These are phyloP conservation scores for Zelleria hepariella DNA, from an alignment of 2,888 invertebrate genomes.

Conservation along the genomic window DNA sequence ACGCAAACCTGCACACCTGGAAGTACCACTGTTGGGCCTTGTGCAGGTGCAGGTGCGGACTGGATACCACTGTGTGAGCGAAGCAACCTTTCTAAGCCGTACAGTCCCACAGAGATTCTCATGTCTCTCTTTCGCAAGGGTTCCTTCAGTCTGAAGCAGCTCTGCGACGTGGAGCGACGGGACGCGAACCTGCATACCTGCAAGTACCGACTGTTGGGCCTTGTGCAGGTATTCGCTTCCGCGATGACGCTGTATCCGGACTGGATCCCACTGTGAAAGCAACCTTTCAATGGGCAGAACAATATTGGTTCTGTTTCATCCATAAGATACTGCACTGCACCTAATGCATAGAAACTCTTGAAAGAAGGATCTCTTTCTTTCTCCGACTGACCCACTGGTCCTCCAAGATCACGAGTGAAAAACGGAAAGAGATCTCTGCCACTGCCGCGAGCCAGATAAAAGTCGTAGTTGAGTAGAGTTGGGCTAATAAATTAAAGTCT, in stretches of 20 bases:
- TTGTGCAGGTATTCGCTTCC: conserved; percentile 81
- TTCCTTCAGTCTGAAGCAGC: conserved; percentile 77
- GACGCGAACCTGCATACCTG: conserved; percentile 69
- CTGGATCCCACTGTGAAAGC: conserved; percentile 32
- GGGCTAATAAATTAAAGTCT: no score
- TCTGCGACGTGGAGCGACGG: conserved; percentile 77
- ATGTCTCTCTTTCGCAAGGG: conserved; percentile 80
- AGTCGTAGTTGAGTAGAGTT: no score
- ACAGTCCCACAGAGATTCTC: conserved; percentile 78
- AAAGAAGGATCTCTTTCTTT: no score
- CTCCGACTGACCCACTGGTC: no score
- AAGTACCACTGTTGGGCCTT: not conserved
- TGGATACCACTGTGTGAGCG: no score
- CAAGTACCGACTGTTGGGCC: conserved; percentile 76
- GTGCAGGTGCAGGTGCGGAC: not conserved
- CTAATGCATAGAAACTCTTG: no score
- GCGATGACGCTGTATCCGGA: conserved; percentile 74
- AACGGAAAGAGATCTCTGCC: no score
- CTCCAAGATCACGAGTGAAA: no score
- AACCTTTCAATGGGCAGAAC: no score
- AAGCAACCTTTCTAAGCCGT: conserved; percentile 76
- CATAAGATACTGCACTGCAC: no score
- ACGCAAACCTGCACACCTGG: not conserved
- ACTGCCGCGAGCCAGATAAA: no score
- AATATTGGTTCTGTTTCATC: no score